A percentile compares a stretch with the other conserved stretches of the same genome.
These are phyloP conservation scores for Blera fallax DNA, from an alignment of 2,888 invertebrate species.

Conservation along the genomic window DNA sequence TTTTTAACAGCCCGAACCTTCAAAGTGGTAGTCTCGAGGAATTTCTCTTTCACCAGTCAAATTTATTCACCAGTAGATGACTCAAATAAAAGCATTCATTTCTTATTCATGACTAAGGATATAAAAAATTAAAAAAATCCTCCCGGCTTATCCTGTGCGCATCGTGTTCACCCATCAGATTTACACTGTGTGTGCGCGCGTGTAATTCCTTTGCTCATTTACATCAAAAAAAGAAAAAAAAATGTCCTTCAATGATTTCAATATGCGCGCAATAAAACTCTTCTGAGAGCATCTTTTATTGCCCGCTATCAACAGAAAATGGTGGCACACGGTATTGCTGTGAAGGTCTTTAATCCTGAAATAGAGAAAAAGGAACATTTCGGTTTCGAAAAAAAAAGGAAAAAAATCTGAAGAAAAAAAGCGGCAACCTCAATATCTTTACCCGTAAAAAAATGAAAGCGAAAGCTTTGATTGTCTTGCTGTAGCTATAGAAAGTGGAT, in stretches of 20 bases:
- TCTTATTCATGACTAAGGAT: slow-evolving; percentile 64
- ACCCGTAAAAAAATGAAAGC: slow-evolving; percentile 4
- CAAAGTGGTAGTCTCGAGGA: not conserved
- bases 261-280: slow-evolving; percentile 63
- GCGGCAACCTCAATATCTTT: not conserved
- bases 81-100: slow-evolving; percentile 49
- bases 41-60: not conserved
- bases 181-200: not conserved
- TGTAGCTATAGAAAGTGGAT: not conserved
- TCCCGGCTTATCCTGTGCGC: not conserved
- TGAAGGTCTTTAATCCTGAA: not conserved
- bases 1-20: not conserved
- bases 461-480: slow-evolving; percentile 5
- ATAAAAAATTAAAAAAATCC: slow-evolving; percentile 40
- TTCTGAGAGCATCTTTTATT: slow-evolving; percentile 55
- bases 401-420: not conserved
- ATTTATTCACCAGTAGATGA: slow-evolving; percentile 44
- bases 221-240: slow-evolving; percentile 31
- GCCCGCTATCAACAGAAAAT: slow-evolving; percentile 21
- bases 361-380: not conserved
- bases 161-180: slow-evolving; percentile 3
- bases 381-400: not conserved
- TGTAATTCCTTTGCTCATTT: slow-evolving; percentile 38
- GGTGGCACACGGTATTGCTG: not conserved
- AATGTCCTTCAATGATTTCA: slow-evolving; percentile 56